A percentile compares a stretch with the other conserved stretches of the same genome.
Conservation (phyloP, 2,888 invertebrate species). For the Drosophila trichaetosa region DNA sequence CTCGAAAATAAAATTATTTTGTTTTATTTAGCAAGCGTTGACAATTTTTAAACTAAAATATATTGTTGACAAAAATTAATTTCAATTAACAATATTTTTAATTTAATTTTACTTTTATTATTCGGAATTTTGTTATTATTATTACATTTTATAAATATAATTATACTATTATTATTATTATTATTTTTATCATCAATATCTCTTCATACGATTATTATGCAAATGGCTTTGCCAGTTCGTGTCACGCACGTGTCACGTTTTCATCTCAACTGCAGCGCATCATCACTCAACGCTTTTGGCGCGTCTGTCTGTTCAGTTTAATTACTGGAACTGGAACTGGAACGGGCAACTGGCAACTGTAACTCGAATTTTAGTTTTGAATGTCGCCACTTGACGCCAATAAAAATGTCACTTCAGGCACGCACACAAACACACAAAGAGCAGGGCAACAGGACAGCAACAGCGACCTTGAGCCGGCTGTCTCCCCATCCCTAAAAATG, state of each 20-base stretch:
- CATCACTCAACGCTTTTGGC: conserved; percentile 49
- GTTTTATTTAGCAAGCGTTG: background rate
- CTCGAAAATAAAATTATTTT: background rate
- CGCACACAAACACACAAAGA: conserved; percentile 6
- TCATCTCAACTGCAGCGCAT: conserved; percentile 25
- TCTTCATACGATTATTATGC: background rate
- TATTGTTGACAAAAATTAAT: background rate
- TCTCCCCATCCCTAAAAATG: background rate
- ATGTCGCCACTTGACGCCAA: conserved; percentile 59
- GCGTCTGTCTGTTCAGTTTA: conserved; percentile 68
- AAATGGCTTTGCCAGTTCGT: background rate
- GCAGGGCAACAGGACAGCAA: conserved; percentile 4
- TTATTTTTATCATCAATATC: background rate
- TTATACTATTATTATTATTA: too few relatives aligned
- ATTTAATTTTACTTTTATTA: too few relatives aligned
- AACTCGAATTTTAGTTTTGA: conserved; percentile 38
- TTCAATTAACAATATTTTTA: background rate
- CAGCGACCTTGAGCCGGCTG: conserved; percentile 43
- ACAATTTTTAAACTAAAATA: background rate
- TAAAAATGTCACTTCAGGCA: conserved; percentile 51
- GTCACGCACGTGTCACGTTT: background rate
- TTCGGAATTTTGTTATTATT: background rate
- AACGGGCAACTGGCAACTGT: conserved; percentile 12
- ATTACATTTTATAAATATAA: background rate
- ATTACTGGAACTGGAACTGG: conserved; percentile 60